Evolutionary conservation across 53 echinoderm and acorn worm genomes (phyloP).

Genomic region (Patiria pectinifera): DNA sequence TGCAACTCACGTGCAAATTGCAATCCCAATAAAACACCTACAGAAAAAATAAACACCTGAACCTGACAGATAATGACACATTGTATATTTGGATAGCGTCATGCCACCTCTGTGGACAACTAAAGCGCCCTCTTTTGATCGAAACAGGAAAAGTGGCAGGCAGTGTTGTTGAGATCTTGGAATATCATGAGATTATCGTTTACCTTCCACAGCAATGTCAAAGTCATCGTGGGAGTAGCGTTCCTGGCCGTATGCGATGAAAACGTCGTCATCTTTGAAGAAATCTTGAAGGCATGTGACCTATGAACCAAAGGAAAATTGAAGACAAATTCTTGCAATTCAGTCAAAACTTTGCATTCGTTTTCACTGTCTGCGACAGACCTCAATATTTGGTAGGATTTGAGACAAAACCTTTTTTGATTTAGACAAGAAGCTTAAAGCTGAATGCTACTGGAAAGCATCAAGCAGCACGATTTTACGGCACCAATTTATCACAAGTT

Average conservation of each 20-base stretch:
- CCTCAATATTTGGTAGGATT: too few species aligned
- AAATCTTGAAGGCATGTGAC: constrained; percentile 89
- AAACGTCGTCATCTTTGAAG: constrained; percentile 98
- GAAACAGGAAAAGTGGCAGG: neutral
- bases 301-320: constrained; percentile 38
- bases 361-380: neutral
- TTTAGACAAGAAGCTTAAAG: too few species aligned
- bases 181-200: neutral
- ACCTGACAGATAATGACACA: neutral
- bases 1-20: neutral
- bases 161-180: neutral
- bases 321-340: neutral
- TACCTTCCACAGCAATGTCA: constrained; percentile 89
- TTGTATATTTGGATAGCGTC: neutral
- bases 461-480: neutral
- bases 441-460: too few species aligned
- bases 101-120: neutral
- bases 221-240: constrained; percentile 95
- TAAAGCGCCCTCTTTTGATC: neutral
- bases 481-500: neutral
- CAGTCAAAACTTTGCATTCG: neutral
- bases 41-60: neutral
- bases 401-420: too few species aligned
- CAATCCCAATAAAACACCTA: neutral
- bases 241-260: constrained; percentile 99